phyloP scores from a whole-genome alignment of 2,888 invertebrate genomes.

The Nudaria mundana region DNA sequence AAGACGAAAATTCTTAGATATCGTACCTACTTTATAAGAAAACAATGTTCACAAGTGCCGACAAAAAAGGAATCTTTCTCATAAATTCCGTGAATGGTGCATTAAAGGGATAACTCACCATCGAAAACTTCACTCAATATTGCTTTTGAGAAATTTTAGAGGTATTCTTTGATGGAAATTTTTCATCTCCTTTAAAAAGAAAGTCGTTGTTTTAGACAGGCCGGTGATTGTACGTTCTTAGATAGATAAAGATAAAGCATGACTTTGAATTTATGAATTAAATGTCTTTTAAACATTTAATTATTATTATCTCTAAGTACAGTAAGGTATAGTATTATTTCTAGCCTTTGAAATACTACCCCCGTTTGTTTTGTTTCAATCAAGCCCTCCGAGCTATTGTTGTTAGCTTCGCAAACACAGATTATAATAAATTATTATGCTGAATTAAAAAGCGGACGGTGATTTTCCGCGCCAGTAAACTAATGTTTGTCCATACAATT shows the following conservation, averaged over 20 bases:
- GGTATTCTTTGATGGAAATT: slow-evolving; percentile 40
- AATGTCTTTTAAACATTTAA: slow-evolving; percentile 1
- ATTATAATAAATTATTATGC: slow-evolving; percentile 41
- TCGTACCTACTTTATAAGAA: too few species aligned
- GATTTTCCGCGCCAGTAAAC: slow-evolving; percentile 43
- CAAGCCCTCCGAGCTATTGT: slow-evolving; percentile 14
- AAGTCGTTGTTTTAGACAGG: too few species aligned
- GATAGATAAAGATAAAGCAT: too few species aligned
- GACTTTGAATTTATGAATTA: not conserved
- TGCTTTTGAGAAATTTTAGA: slow-evolving; percentile 40
- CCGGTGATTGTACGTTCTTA: too few species aligned
- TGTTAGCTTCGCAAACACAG: slow-evolving; percentile 27
- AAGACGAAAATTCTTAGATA: too few species aligned
- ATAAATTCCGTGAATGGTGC: slow-evolving; percentile 42
- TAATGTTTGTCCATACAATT: slow-evolving; percentile 33
- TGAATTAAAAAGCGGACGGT: slow-evolving; percentile 40
- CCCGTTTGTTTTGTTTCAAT: slow-evolving; percentile 9
- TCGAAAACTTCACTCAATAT: slow-evolving; percentile 45
- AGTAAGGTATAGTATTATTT: not conserved
- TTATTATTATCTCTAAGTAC: too few species aligned
- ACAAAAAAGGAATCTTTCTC: slow-evolving; percentile 37
- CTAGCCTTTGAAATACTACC: slow-evolving; percentile 2
- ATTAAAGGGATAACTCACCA: slow-evolving; percentile 47
- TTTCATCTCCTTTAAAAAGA: slow-evolving; percentile 19
- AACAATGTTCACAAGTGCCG: slow-evolving; percentile 36